Conservation (phyloP, 2,113 vertebrate species). For the Sterrhoptilus dennistouni region DNA sequence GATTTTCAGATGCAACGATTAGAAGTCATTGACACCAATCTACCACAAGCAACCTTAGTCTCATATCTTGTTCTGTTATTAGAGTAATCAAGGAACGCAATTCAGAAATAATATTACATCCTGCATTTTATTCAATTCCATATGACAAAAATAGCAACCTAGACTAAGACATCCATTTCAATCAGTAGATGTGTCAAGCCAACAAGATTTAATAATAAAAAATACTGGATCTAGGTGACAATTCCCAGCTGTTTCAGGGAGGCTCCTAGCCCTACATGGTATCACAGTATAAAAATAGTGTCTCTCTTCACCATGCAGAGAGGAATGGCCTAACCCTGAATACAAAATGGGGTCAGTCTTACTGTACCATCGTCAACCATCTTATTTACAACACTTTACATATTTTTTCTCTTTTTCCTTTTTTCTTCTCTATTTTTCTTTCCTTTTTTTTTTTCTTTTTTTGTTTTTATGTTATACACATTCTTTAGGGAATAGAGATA, state of each 20-base stretch:
- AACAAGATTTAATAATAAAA: slow-evolving; percentile 81
- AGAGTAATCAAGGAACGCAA: slow-evolving; percentile 72
- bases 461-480: slow-evolving; percentile 64
- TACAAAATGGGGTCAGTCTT: slow-evolving; percentile 63
- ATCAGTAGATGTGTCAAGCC: slow-evolving; percentile 81
- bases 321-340: slow-evolving; percentile 70
- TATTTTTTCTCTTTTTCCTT: slow-evolving; percentile 11
- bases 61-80: neutral
- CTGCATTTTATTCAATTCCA: slow-evolving; percentile 84
- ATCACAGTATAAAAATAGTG: slow-evolving; percentile 82
- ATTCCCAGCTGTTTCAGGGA: slow-evolving; percentile 70
- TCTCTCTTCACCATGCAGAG: slow-evolving; percentile 77
- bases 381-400: slow-evolving; percentile 79
- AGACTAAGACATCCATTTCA: slow-evolving; percentile 83
- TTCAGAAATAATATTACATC: slow-evolving; percentile 78
- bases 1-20: neutral
- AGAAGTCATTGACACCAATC: slow-evolving; percentile 21
- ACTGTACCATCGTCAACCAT: slow-evolving; percentile 62
- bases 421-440: neutral
- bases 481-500: slow-evolving; percentile 66
- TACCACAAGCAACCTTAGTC: neutral
- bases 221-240: slow-evolving; percentile 79
- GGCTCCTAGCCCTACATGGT: slow-evolving; percentile 73
- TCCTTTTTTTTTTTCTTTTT: neutral
- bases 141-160: slow-evolving; percentile 83